Evolutionary conservation across 37 sponge, comb jelly and placozoan genomes (phyloP).

Genomic region (Aplysina aerophoba): DNA sequence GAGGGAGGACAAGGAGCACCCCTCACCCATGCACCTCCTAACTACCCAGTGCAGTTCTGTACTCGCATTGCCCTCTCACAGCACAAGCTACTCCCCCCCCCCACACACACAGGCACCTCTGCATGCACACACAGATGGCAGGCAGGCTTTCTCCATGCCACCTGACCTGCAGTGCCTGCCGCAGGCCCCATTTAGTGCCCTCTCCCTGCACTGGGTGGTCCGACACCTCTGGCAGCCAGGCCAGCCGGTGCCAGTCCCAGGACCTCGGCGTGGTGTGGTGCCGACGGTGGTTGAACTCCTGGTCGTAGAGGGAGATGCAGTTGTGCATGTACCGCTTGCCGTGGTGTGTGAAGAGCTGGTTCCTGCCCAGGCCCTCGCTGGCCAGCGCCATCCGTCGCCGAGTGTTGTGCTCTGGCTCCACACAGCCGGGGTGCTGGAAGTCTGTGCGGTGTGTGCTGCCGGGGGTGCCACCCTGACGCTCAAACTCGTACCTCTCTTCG

Average conservation of each 20-base stretch:
- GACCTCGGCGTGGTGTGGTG: slow-evolving; percentile 37
- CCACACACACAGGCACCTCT: background rate
- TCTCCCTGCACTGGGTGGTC: slow-evolving; percentile 73
- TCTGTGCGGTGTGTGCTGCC: slow-evolving; percentile 73
- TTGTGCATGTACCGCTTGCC: slow-evolving; percentile 77
- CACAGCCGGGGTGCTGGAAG: slow-evolving; percentile 42
- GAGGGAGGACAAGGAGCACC: background rate
- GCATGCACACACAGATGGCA: no score
- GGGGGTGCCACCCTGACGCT: slow-evolving; percentile 44
- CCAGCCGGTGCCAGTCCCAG: slow-evolving; percentile 84
- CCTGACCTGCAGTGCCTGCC: slow-evolving; percentile 48
- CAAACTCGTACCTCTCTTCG: slow-evolving; percentile 83
- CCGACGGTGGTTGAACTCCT: slow-evolving; percentile 62
- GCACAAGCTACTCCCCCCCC: no score
- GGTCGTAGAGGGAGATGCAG: slow-evolving; percentile 79
- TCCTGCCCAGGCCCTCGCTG: slow-evolving; percentile 78
- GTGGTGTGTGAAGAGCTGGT: slow-evolving; percentile 85
- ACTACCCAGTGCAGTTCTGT: no score
- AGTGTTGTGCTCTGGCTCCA: slow-evolving; percentile 65
- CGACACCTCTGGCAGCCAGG: slow-evolving; percentile 86
- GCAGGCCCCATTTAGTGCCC: slow-evolving; percentile 67
- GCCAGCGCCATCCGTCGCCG: slow-evolving; percentile 67
- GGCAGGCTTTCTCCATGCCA: no score
- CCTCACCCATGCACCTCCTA: background rate
- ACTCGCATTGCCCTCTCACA: no score